Conservation (phyloP, 2,888 invertebrate genomes). For the Chymomyza procnemis region DNA sequence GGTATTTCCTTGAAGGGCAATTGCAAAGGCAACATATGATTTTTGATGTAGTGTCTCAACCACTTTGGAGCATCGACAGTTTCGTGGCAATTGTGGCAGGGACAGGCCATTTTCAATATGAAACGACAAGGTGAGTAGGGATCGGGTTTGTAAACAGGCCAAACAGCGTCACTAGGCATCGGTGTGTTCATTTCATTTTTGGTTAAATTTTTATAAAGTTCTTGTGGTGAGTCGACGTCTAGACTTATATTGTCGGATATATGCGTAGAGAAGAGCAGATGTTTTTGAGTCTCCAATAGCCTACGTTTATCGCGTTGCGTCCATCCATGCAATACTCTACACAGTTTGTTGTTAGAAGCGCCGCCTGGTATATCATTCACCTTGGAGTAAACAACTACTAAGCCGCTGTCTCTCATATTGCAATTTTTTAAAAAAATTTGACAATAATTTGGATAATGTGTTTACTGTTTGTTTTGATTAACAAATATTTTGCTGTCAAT, state of each 20-base stretch:
- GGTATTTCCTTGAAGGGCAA: conserved; percentile 33
- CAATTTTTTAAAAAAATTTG: background rate
- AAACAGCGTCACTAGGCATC: background rate
- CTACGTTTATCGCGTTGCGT: background rate
- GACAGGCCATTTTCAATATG: conserved; percentile 36
- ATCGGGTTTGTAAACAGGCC: background rate
- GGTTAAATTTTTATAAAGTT: background rate
- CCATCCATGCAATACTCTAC: background rate
- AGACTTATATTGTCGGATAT: background rate
- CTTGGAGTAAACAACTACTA: background rate
- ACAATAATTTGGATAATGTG: too few relatives aligned
- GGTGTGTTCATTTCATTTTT: background rate
- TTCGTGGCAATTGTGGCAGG: conserved; percentile 27
- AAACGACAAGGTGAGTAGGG: conserved; percentile 35
- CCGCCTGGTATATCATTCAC: background rate
- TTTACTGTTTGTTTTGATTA: too few relatives aligned
- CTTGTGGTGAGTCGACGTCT: background rate
- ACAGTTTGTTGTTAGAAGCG: too few relatives aligned
- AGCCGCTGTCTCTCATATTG: background rate
- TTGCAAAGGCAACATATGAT: background rate
- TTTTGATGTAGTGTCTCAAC: conserved; percentile 38
- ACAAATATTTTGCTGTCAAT: too few relatives aligned
- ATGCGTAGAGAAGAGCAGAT: background rate
- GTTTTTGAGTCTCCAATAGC: background rate
- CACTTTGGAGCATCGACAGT: conserved; percentile 31